Base-by-base conservation (phyloP, 1,140 invertebrate species). In the Cyrtorhinus lividipennis region DNA sequence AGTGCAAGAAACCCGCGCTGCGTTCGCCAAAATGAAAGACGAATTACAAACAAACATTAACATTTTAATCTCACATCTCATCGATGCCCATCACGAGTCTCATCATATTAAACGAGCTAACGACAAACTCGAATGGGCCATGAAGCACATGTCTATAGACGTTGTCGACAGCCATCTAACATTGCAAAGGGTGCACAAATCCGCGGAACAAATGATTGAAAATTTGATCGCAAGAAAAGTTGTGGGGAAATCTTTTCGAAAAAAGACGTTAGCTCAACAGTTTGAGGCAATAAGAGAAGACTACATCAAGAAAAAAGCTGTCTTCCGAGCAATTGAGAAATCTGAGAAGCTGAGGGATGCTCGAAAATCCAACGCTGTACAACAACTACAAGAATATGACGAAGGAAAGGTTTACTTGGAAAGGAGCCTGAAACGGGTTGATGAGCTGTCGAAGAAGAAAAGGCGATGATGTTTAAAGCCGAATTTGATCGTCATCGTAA, bases 231-330 rank as follows among this genome's bases (percentile, higher is more conserved):
- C 8, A 15, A 5, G 20, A 53, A 20, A 20, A 53, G 48, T 53
- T 5, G 5, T 53, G 20, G 20, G 20, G 10, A 53, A 53, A 20
- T 10, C 8, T 5, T 53, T 13, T 20, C 8, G 18, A 20, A 53
- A 53, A 53, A 53, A 53, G 18, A 53, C 48, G 20, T 53, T 53
- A 20, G 48, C 48, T 12, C 48, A 53, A 53, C 48, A 53, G 20
- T 15, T 53, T 12, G 48, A 53, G 18, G 48, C 18, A 5, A 22
- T 53, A 5, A 22, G 10, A 22, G 20, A 53, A 53, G 48, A 53
- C 20, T 53, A 15, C 18, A 5, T 15, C 10, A 53, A 15, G 48
- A 53, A 53, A 53, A 53, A 53, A 53, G 48, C 48, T 12, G 20
- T 53, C 8, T 13, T 53, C 5, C 48, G 20, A 3, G 48, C 10